Evolutionary conservation across 2,113 vertebrate species (phyloP), one percentile per base, ranked within the genome.

Genomic region (Budorcas taxicolor): DNA sequence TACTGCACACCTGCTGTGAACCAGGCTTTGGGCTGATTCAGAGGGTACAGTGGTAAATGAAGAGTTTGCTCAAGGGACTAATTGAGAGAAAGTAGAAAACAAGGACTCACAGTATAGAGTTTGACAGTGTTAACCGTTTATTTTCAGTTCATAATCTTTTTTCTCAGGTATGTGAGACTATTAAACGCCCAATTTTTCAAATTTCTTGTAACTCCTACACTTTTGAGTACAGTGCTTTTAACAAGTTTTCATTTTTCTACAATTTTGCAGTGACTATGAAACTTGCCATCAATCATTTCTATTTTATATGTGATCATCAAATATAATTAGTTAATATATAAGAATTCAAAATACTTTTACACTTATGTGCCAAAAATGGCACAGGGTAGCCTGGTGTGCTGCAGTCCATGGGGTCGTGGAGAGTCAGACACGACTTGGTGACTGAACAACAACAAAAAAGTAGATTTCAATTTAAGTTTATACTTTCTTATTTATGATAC

Each of bases 301-400:
- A 43, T 93, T 93, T 90, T 14, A 45, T 50, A 36, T 50, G n/a
- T 82, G 40, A 90, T 57, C 89, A 76, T 85, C 62, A 58, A 90
- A 53, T 33, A 43, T 52, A 96, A 87, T 91, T 83, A 27, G 76
- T 31, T 83, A 31, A 80, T 47, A 84, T 29, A 33, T 58, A 55
- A 71, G 21, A 85, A 74, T 67, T 43, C 71, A 2, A 85, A 89
- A 36, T 62, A 91, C 53, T 57, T 88, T 94, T 53, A 93, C 3
- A 84, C n/a, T 62, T 76, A 21, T n/a, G 3, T 53, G 31, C 87
- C 57, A 78, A 71, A 89, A 81, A 53, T n/a, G 15, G 10, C 10
- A 74, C 36, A 74, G 67, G 21, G 67, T 40, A 74, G 10, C 5
- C 67, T 40, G 21, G 36, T 23, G 36, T 74, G 36, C 36, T 12